Conservation (phyloP, 64 coral and sea anemone species). For the Anthopleura sola region DNA sequence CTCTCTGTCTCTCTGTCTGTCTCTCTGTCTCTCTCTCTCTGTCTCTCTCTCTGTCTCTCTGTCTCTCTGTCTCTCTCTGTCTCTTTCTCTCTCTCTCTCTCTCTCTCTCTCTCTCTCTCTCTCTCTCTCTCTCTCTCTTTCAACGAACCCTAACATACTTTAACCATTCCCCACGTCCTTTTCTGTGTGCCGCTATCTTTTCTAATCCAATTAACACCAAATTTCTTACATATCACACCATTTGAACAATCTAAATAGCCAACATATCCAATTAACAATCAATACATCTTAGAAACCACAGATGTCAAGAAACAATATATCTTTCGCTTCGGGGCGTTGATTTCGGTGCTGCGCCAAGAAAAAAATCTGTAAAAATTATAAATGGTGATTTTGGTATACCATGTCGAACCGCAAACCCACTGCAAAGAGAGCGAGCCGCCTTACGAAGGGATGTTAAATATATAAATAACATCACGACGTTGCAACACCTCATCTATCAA, state of each 20-base stretch:
- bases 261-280: background rate
- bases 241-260: background rate
- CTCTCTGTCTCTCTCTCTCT: background rate
- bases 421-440: too few species aligned
- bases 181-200: background rate
- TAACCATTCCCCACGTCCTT: background rate
- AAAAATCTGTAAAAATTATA: too few species aligned
- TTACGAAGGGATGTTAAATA: too few species aligned
- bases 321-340: too few species aligned
- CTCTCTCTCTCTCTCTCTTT: too few species aligned
- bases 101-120: background rate
- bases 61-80: background rate
- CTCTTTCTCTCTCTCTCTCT: background rate
- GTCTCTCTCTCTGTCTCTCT: background rate
- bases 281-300: background rate
- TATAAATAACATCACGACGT: too few species aligned
- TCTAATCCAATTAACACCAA: background rate
- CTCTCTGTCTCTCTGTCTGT: background rate
- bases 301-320: background rate
- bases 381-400: too few species aligned
- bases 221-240: background rate
- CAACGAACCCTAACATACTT: too few species aligned
- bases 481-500: too few species aligned
- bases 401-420: too few species aligned
- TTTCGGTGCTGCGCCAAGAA: too few species aligned